Evolutionary conservation across 1,140 invertebrate species (phyloP), one percentile per base, ranked within the genome.

Genomic region (Drosophila eugracilis): DNA sequence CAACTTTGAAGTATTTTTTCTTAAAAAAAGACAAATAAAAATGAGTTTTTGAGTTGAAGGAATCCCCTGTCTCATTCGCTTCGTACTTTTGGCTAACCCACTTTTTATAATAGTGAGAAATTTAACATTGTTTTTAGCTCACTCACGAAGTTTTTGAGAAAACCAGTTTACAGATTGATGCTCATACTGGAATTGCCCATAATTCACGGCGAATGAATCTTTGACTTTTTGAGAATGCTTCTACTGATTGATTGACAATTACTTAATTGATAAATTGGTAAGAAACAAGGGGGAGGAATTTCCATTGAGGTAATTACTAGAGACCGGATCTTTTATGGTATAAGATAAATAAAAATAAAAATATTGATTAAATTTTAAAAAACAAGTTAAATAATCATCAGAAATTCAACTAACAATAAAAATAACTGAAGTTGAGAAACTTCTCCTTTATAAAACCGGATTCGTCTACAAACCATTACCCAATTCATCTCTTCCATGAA

Each of bases 171-270:
- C 26, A 60, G 58, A 32, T 24, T 21, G 9, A 17, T 32, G 37
- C 19, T 30, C 21, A 34, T 60, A 63, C 30, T 62, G 39, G 50
- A 41, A 66, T 49, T 47, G 42, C 63, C 59, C 42, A 65, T 50
- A 48, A 30, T 30, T 24, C 34, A 37, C 24, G 14, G 21, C 28
- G 10, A 52, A 42, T 67, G 60, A 52, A 67, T 67, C 63, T 67
- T 67, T 66, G 60, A 53, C 63, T 53, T 67, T 63, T 67, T 17
- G 26, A 66, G 34, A 66, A 42, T 50, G 19, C 21, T 42, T 41
- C 28, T n/a, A 2, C 45, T 66, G 63, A 66, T 52, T 52, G 63
- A 67, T 67, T 34, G 63, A 67, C 62, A 67, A 53, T 44, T 52
- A 36, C 22, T 53, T 67, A 67, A 53, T 62, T 65, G 57, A 65